Base-by-base conservation (phyloP, 1,140 invertebrate genomes). In the Andrena cerasifolii region DNA sequence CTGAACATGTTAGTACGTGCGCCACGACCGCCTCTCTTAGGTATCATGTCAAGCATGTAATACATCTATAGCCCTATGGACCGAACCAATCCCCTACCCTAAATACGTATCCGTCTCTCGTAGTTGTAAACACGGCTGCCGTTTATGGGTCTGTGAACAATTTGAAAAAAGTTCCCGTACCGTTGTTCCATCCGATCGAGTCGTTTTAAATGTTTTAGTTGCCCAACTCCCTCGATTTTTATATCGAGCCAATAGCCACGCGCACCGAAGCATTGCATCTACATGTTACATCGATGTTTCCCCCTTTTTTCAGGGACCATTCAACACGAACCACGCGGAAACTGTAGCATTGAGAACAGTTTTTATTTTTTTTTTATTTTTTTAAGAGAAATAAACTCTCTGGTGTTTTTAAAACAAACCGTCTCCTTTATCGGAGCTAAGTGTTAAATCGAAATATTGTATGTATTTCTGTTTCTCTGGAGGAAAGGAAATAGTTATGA, bases 1-100 rank as follows among this genome's bases (percentile, higher is more conserved):
- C 10, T 33, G 31, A 74, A 62, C 43, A 75, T 36, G 21, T 45
- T 33, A 36, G 33, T 53, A 62, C 33, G n/a, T 43, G 33, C 6
- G 53, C 74, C 62, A 31, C 67, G 75, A 53, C 54, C 71, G 67
- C 66, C 65, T 54, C 80, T 83, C 75, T 88, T 82, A 86, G 75
- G 33, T 53, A 72, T 79, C 81, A 83, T 71, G 79, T 82, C 81
- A 59, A 86, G 86, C 86, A 83, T 88, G 79, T 86, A 88, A 88
- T 86, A 80, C 67, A 80, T 66, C 81, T 74, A 65, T 78, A 49
- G 66, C 40, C 62, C 80, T 82, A 56, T 66, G 59, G 56, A 66
- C 65, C 31, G 28, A 26, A 74, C 61, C 79, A n/a, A n/a, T n/a
- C 51, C 54, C 61, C 47, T 54, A 62, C 49, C 65, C 28, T 51